Evolutionary conservation across 2,113 vertebrate genomes (phyloP).

Genomic region (Scalopus aquaticus): DNA sequence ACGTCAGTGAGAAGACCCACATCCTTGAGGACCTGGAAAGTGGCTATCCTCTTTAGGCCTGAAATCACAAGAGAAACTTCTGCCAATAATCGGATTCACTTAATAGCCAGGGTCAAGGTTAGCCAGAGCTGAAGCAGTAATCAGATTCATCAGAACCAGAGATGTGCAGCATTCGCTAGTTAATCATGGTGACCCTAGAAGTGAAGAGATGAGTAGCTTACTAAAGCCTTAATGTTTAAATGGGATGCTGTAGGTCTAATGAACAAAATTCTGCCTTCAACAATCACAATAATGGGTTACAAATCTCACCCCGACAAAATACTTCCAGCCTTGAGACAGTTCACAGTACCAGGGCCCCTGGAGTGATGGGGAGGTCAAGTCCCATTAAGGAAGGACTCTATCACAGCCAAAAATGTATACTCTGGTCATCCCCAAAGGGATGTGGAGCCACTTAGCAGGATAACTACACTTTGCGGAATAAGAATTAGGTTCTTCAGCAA

Average conservation of each 20-base stretch:
- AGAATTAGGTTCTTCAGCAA: background rate
- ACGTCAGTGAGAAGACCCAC: background rate
- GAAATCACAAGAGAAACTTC: background rate
- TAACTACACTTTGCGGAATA: background rate
- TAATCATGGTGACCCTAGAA: background rate
- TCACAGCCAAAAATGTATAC: background rate
- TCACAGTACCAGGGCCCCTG: background rate
- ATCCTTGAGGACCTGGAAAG: background rate
- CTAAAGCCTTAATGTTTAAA: background rate
- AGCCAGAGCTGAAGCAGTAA: background rate
- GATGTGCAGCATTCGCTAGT: background rate
- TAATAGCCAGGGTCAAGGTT: background rate
- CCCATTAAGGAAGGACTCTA: background rate
- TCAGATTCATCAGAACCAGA: background rate
- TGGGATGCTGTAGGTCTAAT: background rate
- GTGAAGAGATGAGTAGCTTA: background rate
- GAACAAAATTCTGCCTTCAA: background rate
- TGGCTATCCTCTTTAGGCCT: background rate
- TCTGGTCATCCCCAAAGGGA: background rate
- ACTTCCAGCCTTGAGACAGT: background rate
- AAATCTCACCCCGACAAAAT: no score
- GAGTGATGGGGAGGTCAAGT: background rate
- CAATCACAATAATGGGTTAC: background rate
- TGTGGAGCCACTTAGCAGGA: background rate
- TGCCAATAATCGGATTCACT: background rate